These are phyloP conservation scores for Sturmia bella DNA, from an alignment of 2,888 invertebrate genomes.

Conservation along the genomic window DNA sequence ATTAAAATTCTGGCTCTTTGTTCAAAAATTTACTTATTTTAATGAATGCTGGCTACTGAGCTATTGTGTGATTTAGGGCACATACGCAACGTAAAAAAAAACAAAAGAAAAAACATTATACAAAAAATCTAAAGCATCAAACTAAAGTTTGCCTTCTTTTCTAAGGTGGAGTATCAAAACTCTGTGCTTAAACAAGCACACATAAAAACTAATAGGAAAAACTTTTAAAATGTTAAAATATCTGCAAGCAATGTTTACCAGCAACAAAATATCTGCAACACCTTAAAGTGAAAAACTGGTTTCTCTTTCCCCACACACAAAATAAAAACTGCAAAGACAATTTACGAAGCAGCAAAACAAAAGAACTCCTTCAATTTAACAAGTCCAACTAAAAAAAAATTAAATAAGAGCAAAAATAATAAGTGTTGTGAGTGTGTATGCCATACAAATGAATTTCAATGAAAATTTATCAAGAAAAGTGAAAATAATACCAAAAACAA, in stretches of 20 bases:
- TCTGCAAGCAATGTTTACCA: background rate
- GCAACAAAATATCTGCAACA: conserved; percentile 17
- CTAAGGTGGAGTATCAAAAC: conserved; percentile 13
- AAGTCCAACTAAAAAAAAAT: conserved; percentile 35
- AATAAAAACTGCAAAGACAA: conserved; percentile 12
- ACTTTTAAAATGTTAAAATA: background rate
- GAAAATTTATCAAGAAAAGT: conserved; percentile 54
- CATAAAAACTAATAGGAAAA: conserved; percentile 10
- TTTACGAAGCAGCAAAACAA: background rate
- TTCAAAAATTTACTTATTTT: background rate
- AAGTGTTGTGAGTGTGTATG: conserved; percentile 17
- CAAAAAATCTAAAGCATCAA: too few species aligned
- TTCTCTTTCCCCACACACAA: conserved; percentile 16
- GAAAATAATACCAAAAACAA: conserved; percentile 37
- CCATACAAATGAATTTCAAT: conserved; percentile 58
- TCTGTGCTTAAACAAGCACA: background rate
- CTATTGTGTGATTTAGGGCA: conserved; percentile 17
- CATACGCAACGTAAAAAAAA: background rate
- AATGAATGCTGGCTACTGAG: background rate
- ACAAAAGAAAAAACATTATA: background rate
- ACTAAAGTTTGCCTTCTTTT: background rate
- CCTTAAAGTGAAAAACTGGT: conserved; percentile 27
- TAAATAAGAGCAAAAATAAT: background rate
- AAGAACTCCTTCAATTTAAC: conserved; percentile 42
- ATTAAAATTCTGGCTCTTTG: background rate